phyloP scores from a whole-genome alignment of 2,888 invertebrate species.

The Dicyrtoma fusca region DNA sequence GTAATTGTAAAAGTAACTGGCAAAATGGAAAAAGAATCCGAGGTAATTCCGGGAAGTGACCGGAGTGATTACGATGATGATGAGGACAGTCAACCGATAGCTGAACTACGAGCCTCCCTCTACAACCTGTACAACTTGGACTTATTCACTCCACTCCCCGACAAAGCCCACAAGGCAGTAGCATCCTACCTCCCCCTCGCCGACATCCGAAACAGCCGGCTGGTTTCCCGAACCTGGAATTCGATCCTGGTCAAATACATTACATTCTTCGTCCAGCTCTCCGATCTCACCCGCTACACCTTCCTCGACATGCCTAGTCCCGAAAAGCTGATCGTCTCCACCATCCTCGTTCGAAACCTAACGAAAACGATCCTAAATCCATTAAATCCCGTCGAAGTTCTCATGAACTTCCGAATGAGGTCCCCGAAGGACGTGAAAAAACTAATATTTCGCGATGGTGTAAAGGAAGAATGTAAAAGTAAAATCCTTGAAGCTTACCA shows the following conservation, averaged over 20 bases:
- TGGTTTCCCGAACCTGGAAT: constrained; percentile 23
- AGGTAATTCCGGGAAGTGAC: not conserved
- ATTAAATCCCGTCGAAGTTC: constrained; percentile 1
- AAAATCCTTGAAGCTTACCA: constrained; percentile 23
- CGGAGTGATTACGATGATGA: not conserved
- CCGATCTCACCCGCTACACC: constrained; percentile 11
- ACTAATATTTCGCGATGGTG: constrained; percentile 9
- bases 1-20: no score
- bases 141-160: constrained; percentile 5
- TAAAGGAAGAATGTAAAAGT: not conserved
- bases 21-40: no score
- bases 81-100: not conserved
- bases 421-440: constrained; percentile 13
- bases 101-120: not conserved
- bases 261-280: constrained; percentile 17
- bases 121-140: constrained; percentile 13
- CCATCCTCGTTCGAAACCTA: constrained; percentile 10
- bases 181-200: not conserved
- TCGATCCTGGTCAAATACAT: constrained; percentile 4
- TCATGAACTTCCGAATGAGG: constrained; percentile 19
- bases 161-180: constrained; percentile 9
- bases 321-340: constrained; percentile 12
- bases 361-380: not conserved
- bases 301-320: not conserved
- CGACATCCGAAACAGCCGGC: constrained; percentile 7